Conservation (phyloP, 2,797 vertebrate species). For the Centroberyx gerrardi region DNA sequence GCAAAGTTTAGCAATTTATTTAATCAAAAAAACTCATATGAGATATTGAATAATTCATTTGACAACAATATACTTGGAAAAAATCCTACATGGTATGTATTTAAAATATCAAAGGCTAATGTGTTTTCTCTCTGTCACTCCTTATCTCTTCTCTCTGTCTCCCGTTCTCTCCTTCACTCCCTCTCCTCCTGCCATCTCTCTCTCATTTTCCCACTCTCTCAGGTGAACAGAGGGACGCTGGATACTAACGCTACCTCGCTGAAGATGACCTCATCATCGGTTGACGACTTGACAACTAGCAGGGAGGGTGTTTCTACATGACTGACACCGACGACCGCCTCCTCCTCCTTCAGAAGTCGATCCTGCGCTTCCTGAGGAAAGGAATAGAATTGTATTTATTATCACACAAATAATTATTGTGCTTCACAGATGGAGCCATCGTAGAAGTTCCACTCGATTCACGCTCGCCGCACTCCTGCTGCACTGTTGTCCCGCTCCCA, state of each 20-base stretch:
- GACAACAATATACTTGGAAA: too few relatives aligned
- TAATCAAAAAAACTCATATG: too few relatives aligned
- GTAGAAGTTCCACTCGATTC: not conserved
- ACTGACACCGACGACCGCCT: constrained; percentile 5
- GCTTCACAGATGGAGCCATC: constrained; percentile 11
- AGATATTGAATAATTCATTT: too few relatives aligned
- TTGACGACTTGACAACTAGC: constrained; percentile 41
- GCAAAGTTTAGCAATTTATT: too few relatives aligned
- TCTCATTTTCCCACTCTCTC: constrained; percentile 24
- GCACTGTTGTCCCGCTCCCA: constrained; percentile 20
- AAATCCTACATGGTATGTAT: too few relatives aligned
- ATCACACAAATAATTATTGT: constrained; percentile 9
- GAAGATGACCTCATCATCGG: constrained; percentile 66
- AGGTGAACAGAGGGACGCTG: constrained; percentile 64
- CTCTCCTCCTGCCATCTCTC: not conserved
- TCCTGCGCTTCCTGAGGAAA: constrained; percentile 26
- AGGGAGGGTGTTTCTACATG: constrained; percentile 31
- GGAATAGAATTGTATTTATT: constrained; percentile 60
- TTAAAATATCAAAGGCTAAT: too few relatives aligned
- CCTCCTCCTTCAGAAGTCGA: constrained; percentile 35
- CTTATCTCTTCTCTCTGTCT: not conserved
- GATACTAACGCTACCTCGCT: constrained; percentile 68
- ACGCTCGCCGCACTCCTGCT: constrained; percentile 2
- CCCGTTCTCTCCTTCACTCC: not conserved
- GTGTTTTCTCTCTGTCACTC: too few relatives aligned